phyloP scores from a whole-genome alignment of 1,140 invertebrate species.

The Heliconius melpomene region DNA sequence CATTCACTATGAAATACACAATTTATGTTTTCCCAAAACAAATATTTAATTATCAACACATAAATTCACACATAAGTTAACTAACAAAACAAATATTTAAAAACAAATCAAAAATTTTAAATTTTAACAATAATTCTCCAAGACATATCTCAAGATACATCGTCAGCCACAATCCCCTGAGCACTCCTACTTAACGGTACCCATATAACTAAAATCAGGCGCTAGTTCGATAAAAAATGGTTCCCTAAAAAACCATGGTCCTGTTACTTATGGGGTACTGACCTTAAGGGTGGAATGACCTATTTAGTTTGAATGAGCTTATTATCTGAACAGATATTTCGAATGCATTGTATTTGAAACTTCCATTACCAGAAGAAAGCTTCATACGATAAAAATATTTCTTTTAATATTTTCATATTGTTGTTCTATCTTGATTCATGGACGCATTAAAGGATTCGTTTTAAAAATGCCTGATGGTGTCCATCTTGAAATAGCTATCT shows the following conservation, averaged over 20 bases:
- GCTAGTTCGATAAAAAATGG: slow-evolving; percentile 75
- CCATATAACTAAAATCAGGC: slow-evolving; percentile 69
- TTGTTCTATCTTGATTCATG: slow-evolving; percentile 9
- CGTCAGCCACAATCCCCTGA: slow-evolving; percentile 39
- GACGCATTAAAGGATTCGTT: background rate
- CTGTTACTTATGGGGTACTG: slow-evolving; percentile 72
- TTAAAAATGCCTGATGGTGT: background rate
- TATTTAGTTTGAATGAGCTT: slow-evolving; percentile 73
- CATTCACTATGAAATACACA: too few species aligned
- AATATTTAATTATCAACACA: too few species aligned
- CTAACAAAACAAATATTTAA: background rate
- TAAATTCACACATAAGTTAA: too few species aligned
- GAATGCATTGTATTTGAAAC: slow-evolving; percentile 17
- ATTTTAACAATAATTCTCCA: background rate
- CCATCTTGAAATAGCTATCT: background rate
- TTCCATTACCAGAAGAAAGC: slow-evolving; percentile 18
- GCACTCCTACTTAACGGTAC: slow-evolving; percentile 66
- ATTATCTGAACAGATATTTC: slow-evolving; percentile 51
- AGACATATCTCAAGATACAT: slow-evolving; percentile 34
- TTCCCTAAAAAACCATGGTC: slow-evolving; percentile 71
- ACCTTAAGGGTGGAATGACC: slow-evolving; percentile 76
- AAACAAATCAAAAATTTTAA: background rate
- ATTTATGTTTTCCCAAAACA: too few species aligned
- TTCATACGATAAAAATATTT: slow-evolving; percentile 16
- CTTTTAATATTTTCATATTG: slow-evolving; percentile 15